Evolutionary conservation across 2,888 invertebrate genomes (phyloP).

Genomic region (Carpatolechia fugitivella): DNA sequence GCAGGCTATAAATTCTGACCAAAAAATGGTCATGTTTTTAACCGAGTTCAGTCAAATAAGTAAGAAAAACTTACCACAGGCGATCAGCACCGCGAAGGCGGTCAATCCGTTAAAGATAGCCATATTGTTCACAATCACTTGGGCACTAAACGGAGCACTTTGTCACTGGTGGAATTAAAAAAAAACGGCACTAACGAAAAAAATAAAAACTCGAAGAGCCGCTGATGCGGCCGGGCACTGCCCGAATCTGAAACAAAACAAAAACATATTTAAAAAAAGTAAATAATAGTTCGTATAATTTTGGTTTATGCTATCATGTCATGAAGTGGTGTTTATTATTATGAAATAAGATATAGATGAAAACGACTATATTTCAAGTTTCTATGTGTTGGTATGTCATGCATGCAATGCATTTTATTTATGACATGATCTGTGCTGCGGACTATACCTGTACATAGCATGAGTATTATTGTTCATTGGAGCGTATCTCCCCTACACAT

Average conservation of each 20-base stretch:
- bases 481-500: background rate
- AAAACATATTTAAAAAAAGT: slow-evolving; percentile 18
- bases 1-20: background rate
- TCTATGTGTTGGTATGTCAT: too few relatives aligned
- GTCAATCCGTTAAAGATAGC: slow-evolving; percentile 51
- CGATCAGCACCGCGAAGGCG: slow-evolving; percentile 68
- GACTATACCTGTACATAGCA: too few relatives aligned
- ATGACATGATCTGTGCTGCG: too few relatives aligned
- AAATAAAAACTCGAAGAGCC: slow-evolving; percentile 48
- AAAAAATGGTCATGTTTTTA: background rate
- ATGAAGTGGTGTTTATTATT: too few relatives aligned
- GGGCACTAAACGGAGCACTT: slow-evolving; percentile 66
- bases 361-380: too few relatives aligned
- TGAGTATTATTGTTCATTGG: background rate
- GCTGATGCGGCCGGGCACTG: slow-evolving; percentile 70
- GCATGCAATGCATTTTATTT: too few relatives aligned
- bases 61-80: slow-evolving; percentile 53
- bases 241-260: slow-evolving; percentile 68
- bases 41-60: background rate
- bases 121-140: slow-evolving; percentile 57
- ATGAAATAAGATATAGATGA: too few relatives aligned
- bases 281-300: too few relatives aligned
- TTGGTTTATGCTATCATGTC: too few relatives aligned
- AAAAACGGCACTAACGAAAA: slow-evolving; percentile 41
- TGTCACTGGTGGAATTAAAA: slow-evolving; percentile 46